Conservation (phyloP, 2,888 invertebrate genomes). For the Tipula unca region DNA sequence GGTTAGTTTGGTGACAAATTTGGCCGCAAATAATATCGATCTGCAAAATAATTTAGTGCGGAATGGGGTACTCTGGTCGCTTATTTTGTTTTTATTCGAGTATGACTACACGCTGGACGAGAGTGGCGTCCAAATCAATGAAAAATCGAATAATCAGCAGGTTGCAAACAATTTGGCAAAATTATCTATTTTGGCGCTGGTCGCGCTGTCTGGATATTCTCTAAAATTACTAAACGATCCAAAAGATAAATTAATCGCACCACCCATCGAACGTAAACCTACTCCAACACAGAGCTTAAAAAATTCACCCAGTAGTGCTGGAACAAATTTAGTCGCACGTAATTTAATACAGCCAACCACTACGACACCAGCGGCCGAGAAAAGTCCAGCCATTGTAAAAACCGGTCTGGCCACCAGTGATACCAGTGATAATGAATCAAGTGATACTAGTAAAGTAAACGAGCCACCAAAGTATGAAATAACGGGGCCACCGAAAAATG, state of each 20-base stretch:
- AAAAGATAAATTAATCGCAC: conserved; percentile 27
- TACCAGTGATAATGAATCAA: conserved; percentile 34
- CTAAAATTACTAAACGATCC: conserved; percentile 28
- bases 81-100: conserved; percentile 80
- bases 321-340: conserved; percentile 19
- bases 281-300: conserved; percentile 23
- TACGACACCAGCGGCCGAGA: conserved; percentile 36
- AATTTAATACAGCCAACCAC: conserved; percentile 31
- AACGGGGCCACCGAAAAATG: conserved; percentile 43
- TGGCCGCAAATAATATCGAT: conserved; percentile 70
- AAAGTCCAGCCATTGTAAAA: conserved; percentile 26
- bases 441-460: conserved; percentile 29
- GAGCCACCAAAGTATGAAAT: conserved; percentile 23
- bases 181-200: conserved; percentile 74
- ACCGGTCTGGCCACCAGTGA: conserved; percentile 30
- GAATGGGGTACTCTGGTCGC: conserved; percentile 85
- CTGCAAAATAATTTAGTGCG: conserved; percentile 77
- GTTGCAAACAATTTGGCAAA: conserved; percentile 88
- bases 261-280: conserved; percentile 23
- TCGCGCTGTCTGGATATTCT: conserved; percentile 69
- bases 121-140: conserved; percentile 81
- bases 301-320: conserved; percentile 23
- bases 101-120: conserved; percentile 98
- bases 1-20: conserved; percentile 80
- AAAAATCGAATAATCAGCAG: conserved; percentile 83